Conservation (phyloP, 2,888 invertebrate genomes). For the Salpingus planirostris region DNA sequence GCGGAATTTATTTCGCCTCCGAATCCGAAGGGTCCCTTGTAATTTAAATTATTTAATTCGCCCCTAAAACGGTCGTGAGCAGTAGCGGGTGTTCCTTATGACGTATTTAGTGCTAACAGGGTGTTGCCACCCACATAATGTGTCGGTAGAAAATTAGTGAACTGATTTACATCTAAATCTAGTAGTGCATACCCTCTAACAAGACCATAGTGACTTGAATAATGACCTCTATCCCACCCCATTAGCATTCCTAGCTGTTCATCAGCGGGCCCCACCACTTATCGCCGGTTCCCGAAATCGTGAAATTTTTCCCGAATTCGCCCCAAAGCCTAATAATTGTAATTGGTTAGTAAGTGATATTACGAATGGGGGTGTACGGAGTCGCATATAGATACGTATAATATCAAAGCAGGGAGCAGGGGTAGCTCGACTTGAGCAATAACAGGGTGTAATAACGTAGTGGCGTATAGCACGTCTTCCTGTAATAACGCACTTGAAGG, state of each 20-base stretch:
- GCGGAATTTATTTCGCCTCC: not conserved
- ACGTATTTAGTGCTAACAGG: conserved; percentile 17
- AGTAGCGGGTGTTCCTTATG: conserved; percentile 13
- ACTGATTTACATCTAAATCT: conserved; percentile 18
- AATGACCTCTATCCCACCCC: conserved; percentile 14
- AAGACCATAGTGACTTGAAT: conserved; percentile 12
- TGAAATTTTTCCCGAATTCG: too few relatives aligned
- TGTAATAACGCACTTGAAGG: too few relatives aligned
- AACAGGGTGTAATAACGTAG: too few relatives aligned
- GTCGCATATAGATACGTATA: too few relatives aligned
- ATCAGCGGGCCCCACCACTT: too few relatives aligned
- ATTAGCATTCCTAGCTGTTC: conserved; percentile 14
- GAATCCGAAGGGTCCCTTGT: conserved; percentile 1
- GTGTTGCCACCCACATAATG: conserved; percentile 16
- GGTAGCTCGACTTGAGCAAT: too few relatives aligned
- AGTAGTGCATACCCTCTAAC: conserved; percentile 16
- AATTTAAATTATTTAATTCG: conserved; percentile 6
- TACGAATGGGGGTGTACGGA: too few relatives aligned
- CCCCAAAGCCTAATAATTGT: too few relatives aligned
- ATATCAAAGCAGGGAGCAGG: too few relatives aligned
- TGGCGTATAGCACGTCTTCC: too few relatives aligned
- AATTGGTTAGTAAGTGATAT: too few relatives aligned
- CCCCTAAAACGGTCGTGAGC: conserved; percentile 4
- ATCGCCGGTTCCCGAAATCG: too few relatives aligned
- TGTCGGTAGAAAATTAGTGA: conserved; percentile 17